Evolutionary conservation across 2,797 vertebrate species (phyloP).

Genomic region (Ptychobarbus kaznakovi): DNA sequence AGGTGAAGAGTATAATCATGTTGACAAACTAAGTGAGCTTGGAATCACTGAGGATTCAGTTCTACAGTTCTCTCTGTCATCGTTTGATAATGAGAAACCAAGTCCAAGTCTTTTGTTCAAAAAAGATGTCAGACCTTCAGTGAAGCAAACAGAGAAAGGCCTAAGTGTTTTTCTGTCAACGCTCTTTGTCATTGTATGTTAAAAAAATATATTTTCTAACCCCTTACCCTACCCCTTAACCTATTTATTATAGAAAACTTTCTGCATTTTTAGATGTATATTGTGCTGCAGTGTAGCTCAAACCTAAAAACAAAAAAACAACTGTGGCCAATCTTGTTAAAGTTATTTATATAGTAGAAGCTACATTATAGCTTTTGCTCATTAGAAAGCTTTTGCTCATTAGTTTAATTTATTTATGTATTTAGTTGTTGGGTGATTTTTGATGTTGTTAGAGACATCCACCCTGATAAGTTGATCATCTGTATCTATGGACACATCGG

Average conservation of each 20-base stretch:
- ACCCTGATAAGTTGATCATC: too few species aligned
- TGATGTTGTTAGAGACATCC: not conserved
- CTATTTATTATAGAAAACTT: too few species aligned
- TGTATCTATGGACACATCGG: too few species aligned
- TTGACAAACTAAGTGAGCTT: not conserved
- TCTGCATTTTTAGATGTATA: too few species aligned
- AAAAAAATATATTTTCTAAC: not conserved
- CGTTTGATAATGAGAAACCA: not conserved
- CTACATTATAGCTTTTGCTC: not conserved
- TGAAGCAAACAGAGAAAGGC: slow-evolving; percentile 21
- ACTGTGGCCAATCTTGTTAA: not conserved
- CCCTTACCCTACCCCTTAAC: too few species aligned
- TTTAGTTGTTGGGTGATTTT: not conserved
- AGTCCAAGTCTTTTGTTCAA: not conserved
- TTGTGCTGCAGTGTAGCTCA: not conserved
- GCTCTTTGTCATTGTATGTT: not conserved
- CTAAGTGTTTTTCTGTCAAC: slow-evolving; percentile 21
- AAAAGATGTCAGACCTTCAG: slow-evolving; percentile 16
- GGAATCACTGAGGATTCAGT: not conserved
- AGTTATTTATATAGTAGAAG: not conserved
- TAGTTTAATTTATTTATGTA: not conserved
- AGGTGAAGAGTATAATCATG: not conserved
- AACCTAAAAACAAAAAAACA: not conserved
- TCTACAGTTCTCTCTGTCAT: slow-evolving; percentile 7
- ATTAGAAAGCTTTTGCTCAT: too few species aligned